Evolutionary conservation across 2,113 vertebrate genomes (phyloP).

Genomic region (Pampusana beccarii): DNA sequence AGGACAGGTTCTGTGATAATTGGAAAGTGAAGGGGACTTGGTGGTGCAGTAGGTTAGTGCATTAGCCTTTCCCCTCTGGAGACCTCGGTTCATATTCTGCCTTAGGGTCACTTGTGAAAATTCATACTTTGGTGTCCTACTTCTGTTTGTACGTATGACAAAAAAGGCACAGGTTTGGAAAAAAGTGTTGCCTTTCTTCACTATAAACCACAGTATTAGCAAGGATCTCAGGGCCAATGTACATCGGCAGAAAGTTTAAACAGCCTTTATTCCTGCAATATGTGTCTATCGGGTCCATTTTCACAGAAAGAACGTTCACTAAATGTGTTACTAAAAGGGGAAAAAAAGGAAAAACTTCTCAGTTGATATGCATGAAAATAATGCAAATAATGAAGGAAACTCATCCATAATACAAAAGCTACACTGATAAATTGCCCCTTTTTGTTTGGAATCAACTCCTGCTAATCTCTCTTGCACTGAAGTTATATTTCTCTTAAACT

Average conservation of each 20-base stretch:
- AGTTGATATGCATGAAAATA: neutral
- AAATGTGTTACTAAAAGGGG: neutral
- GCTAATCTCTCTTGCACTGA: conserved; percentile 26
- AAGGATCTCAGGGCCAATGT: neutral
- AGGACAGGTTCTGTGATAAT: conserved; percentile 54
- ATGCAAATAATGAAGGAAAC: neutral
- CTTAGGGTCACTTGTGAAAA: conserved; percentile 44
- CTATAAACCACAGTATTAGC: neutral
- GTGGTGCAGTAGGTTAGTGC: conserved; percentile 34
- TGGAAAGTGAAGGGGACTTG: conserved; percentile 59
- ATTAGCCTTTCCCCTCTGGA: conserved; percentile 57
- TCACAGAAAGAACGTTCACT: neutral
- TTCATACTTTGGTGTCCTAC: conserved; percentile 1
- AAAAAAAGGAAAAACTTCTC: neutral
- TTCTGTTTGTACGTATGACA: neutral
- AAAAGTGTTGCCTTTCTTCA: neutral
- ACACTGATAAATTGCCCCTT: neutral
- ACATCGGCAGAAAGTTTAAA: neutral
- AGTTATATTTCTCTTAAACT: conserved; percentile 15
- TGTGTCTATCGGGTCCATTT: neutral
- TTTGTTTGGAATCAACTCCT: conserved; percentile 31
- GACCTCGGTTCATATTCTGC: conserved; percentile 10
- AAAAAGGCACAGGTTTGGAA: neutral
- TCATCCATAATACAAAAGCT: neutral
- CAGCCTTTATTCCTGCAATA: neutral